Base-by-base conservation (phyloP, 2,888 invertebrate genomes). In the Conops quadrifasciatus region DNA sequence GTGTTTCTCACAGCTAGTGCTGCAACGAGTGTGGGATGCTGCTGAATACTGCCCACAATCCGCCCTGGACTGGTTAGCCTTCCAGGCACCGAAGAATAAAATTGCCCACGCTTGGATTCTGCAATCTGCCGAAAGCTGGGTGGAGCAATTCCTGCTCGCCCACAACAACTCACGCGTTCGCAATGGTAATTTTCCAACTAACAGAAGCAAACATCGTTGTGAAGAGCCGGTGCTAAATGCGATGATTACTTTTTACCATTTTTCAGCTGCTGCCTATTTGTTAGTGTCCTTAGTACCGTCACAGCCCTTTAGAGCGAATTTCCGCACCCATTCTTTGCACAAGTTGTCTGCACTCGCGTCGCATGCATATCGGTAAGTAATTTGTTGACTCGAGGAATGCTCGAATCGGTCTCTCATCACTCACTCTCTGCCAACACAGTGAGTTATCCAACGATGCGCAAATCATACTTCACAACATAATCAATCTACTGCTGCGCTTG, bases 21-120 rank as follows among this genome's bases (percentile, higher is more conserved):
- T 97, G 73, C 92, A 93, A 75, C 90, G 94, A 24, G 93, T 97
- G 74, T 96, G 97, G 95, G 94, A 94, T 84, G 93, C 91, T 0
- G 94, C 95, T 0, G 94, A 96, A 82, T 93, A 93, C 78, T 95
- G 95, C 76, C 96, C 96, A 2, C 95, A 95, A 83, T 94, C 94
- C 11, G 95, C 96, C 63, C 88, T 97, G 4, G 97, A 97, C 84
- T 97, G 97, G 97, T 88, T 97, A 71, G 93, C 94, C 7, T 84
- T 92, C 73, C 93, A 93, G 88, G 91, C 92, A 1, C 93, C 95
- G 0, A 90, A 96, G 73, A 97, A 96, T 87, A 94, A 96, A 83
- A 89, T 94, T 64, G 95, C 95, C 0, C 96, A 96, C 85, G 90
- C 93, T 62, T 96, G 95, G 94, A 95, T 96, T 16, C 87, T 97